Evolutionary conservation across 1,140 invertebrate species (phyloP), one percentile per base, ranked within the genome.

Genomic region (Hycleus cichorii): DNA sequence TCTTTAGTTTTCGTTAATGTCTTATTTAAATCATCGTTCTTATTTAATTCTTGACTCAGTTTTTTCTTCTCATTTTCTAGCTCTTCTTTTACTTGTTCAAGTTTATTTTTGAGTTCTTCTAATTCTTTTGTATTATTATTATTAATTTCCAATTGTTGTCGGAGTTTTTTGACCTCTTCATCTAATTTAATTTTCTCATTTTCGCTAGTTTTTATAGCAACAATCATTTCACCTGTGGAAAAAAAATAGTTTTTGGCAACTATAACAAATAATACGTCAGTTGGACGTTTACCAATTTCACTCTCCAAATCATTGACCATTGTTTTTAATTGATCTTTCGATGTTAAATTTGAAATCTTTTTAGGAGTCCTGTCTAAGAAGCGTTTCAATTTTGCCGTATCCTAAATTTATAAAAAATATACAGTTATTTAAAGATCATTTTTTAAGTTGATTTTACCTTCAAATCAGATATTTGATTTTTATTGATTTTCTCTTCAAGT

Each of bases 241-340:
- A 74, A 75, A 59, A 50, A 53, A 55, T 61, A 64, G 7, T 32
- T 32, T 32, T 32, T 32, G 32, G 32, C 32, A 32, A 32, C 4
- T 32, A 4, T 0, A 32, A 32, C 32, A 5, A 32, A 32, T 32
- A 5, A 32, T 32, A 32, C 9, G 26, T 44, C 45, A 25, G 12
- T 59, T 54, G 18, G 48, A 24, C 32, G 43, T 58, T 67, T 77
- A 87, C 86, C 81, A 64, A 90, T 85, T 78, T 91, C 88, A 69
- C 78, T 84, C 72, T 90, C 88, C 62, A 90, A 76, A 44, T 90
- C 88, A 49, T 88, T 84, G 1, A 90, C 82, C 82, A 89, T 86
- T 64, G 82, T 87, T 64, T 87, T 87, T 52, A 91, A 71, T 74
- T 89, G 83, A 43, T 83, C 65, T 77, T 86, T 86, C 6, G 85